Base-by-base conservation (phyloP, 2,888 invertebrate genomes). In the Neoitamus cyanurus region DNA sequence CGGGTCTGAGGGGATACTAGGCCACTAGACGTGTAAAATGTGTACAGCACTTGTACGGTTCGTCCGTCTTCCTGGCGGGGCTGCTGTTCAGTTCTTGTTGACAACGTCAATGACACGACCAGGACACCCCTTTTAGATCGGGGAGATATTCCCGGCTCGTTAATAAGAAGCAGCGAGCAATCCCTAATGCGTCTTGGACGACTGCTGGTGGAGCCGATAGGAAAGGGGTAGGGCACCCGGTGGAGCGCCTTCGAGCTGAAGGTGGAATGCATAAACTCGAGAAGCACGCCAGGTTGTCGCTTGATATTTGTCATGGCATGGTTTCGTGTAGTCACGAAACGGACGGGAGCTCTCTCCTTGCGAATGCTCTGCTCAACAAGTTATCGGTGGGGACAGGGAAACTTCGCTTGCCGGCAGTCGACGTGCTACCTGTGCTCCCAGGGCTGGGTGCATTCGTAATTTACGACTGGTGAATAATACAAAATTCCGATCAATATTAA, bases 271-370 rank as follows among this genome's bases (percentile, higher is more conserved):
- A 31, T 70, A 70, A 34, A 70, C 15, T 70, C 34, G 70, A 34
- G 34, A 15, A 34, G 70, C 70, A 70, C 31, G 70, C 34, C 70
- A 70, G 31, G 34, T 70, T 70, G 70, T 34, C 70, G 34, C 34
- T 70, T 70, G 70, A 70, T 34, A 31, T 70, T 70, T 70, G 70
- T 70, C 70, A 34, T 70, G 31, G 30, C 15, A 31, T 34, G 70
- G 31, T 70, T 70, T 70, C 70, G 70, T 70, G 70, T 31, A 70
- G 70, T 70, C 70, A 70, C 70, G 70, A n/a, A 70, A 70, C 70
- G 34, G 34, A 15, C 15, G 34, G 11, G 11, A 25, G 11, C 5
- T 13, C 13, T 3, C 70, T 70, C 25, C 25, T 70, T 20, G 34
- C 34, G 31, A 70, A 70, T 69, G 25, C 31, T 15, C 34, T 11